Evolutionary conservation across 2,113 vertebrate genomes (phyloP), one percentile per base, ranked within the genome.

Genomic region (Melanerpes aurifrons): DNA sequence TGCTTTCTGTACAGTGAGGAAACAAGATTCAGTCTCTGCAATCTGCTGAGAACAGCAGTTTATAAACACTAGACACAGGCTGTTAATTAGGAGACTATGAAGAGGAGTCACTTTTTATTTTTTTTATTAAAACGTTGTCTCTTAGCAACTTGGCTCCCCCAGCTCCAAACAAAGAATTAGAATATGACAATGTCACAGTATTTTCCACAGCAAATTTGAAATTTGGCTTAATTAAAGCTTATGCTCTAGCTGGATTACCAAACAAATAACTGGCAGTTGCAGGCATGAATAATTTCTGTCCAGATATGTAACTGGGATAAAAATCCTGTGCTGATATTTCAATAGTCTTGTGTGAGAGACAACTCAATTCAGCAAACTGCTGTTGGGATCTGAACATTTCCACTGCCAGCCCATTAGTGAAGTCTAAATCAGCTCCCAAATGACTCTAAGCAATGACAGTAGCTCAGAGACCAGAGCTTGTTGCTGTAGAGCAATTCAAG

Each of bases 171-270:
- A 86, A 76, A 79, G 68, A 91, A 74, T 86, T 73, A 68, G 26
- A 64, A 53, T 79, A 59, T 82, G 86, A 82, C 47, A 92, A 85
- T 57, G 64, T 66, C 66, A 40, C 22, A 31, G 78, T 86, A 53
- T 93, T 95, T 95, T 79, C 63, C 58, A 76, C 26, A 35, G 70
- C 57, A 72, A 67, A 86, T 92, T 93, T 63, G 61, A 90, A 89
- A 74, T 89, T 74, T 83, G 64, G 35, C 56, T 92, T 93, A 93
- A 93, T 93, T 90, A 83, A 89, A 89, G 24, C 17, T 90, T 85
- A 58, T 74, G 31, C 9, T 89, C 19, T 77, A 29, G 24, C 24
- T 66, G 29, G 74, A 58, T 94, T 83, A 59, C n/a, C 72, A 70
- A 93, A 75, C 31, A 89, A 89, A n/a, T 32, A 80, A 76, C 28